Conservation (phyloP, 2,797 vertebrate genomes). For the Sebastes paucispinis region DNA sequence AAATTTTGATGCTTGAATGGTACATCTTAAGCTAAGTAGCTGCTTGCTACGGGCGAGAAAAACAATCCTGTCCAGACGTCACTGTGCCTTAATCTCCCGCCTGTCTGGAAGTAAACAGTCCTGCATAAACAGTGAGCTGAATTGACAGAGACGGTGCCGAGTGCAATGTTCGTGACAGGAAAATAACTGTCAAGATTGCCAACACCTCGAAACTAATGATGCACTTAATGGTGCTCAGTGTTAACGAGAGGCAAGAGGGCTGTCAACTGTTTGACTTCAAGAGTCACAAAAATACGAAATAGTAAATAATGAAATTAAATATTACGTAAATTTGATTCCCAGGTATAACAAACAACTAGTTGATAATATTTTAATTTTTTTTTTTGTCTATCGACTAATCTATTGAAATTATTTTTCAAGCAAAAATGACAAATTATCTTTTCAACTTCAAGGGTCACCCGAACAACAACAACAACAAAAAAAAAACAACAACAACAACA, state of each 20-base stretch:
- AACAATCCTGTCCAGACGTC: slow-evolving; percentile 27
- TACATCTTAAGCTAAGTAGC: slow-evolving; percentile 18
- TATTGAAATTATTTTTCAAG: no score
- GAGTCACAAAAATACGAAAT: neutral
- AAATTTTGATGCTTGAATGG: neutral
- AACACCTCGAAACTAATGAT: slow-evolving; percentile 24
- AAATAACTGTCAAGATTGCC: slow-evolving; percentile 6
- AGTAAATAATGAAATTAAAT: neutral
- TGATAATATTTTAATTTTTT: no score
- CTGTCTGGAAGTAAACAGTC: slow-evolving; percentile 13
- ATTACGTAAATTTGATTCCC: neutral
- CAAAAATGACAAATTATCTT: no score
- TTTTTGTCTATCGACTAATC: no score
- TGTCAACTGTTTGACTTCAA: neutral
- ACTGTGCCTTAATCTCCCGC: slow-evolving; percentile 12
- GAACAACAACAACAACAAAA: no score
- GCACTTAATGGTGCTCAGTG: neutral
- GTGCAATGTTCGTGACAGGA: neutral
- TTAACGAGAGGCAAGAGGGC: neutral
- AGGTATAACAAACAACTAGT: no score
- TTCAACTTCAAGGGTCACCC: no score
- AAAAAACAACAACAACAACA: no score
- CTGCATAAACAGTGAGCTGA: slow-evolving; percentile 15
- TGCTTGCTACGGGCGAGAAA: neutral
- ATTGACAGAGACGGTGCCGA: neutral